Base-by-base conservation (phyloP, 2,797 vertebrate genomes). In the Lophius americanus region DNA sequence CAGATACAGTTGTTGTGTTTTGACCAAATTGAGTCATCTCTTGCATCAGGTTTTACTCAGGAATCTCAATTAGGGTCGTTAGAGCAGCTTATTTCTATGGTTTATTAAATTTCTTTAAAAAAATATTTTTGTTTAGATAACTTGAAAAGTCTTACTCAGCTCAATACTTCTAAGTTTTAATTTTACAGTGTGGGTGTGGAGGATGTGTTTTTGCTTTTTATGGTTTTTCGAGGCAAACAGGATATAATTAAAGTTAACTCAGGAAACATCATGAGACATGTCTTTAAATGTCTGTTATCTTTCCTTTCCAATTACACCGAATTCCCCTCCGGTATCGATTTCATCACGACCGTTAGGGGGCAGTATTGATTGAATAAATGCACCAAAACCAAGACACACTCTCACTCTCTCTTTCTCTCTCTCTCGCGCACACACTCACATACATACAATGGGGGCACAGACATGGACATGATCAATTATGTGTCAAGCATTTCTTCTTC, bases 391-490 rank as follows among this genome's bases (percentile, higher is more conserved):
- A 76, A 76, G 75, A 43, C 64, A 63, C 14, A 43, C 13, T 7
- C 60, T 50, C 23, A 14, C 41, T 36, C 23, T 46, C 38, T 39
- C 59, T 48, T 8, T 46, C 65, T 63, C 59, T 14, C 55, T 48
- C 46, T 37, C 54, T 32, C 2, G 9, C 4, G 6, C 41, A 69
- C 78, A 76, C 80, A 67, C 75, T 77, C 47, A 70, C 9, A 68
- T 33, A 12, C 78, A 60, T 86, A 92, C 90, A 92, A 92, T 85
- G 57, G 91, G 89, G 83, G 89, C 90, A 91, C 79, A 89, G 91
- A 89, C 88, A 91, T 87, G 91, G 90, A 91, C 88, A 92, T 89
- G 90, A 91, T 92, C 91, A 91, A 92, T 92, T 92, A 92, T 92
- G 87, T 91, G 91, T 91, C 89, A 89, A 90, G 89, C 89, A 90